Evolutionary conservation across 2,797 vertebrate species (phyloP).

Genomic region (Peromyscus melanophrys): DNA sequence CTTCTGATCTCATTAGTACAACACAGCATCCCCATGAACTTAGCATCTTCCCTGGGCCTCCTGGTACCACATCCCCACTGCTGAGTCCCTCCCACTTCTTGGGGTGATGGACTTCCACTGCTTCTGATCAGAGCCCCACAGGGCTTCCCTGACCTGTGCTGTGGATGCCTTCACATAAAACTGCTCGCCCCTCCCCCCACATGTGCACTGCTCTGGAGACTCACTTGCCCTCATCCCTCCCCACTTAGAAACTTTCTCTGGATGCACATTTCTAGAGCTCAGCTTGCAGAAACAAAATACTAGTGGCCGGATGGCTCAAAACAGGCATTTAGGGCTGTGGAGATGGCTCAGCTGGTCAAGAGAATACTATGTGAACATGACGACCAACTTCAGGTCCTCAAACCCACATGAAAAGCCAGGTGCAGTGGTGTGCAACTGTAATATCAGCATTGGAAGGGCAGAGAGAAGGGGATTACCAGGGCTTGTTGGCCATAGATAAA

Average conservation of each 20-base stretch:
- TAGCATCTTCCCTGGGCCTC: background rate
- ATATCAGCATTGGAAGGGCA: background rate
- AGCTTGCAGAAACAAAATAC: background rate
- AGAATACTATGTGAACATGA: rapidly evolving
- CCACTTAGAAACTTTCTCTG: too few relatives aligned
- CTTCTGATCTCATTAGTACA: too few relatives aligned
- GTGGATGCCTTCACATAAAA: too few relatives aligned
- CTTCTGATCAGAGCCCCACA: background rate
- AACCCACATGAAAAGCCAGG: background rate
- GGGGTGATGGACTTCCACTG: background rate
- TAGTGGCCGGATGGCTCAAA: background rate
- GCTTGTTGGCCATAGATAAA: background rate
- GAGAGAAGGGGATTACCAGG: background rate
- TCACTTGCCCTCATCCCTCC: background rate
- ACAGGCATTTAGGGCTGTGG: background rate
- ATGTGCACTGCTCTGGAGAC: background rate
- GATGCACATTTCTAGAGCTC: background rate
- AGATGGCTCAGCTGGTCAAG: background rate
- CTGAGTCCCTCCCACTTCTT: rapidly evolving
- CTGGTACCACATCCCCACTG: background rate
- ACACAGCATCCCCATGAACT: background rate
- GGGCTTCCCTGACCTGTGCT: too few relatives aligned
- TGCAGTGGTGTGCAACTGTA: too few relatives aligned
- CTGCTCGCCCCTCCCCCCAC: rapidly evolving
- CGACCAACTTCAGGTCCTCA: background rate